Percentiles rank a stretch among this genome's conserved stretches.
Evolutionary conservation across 2,888 invertebrate genomes (phyloP).

Genomic region (Dasysyrphus tricinctus): DNA sequence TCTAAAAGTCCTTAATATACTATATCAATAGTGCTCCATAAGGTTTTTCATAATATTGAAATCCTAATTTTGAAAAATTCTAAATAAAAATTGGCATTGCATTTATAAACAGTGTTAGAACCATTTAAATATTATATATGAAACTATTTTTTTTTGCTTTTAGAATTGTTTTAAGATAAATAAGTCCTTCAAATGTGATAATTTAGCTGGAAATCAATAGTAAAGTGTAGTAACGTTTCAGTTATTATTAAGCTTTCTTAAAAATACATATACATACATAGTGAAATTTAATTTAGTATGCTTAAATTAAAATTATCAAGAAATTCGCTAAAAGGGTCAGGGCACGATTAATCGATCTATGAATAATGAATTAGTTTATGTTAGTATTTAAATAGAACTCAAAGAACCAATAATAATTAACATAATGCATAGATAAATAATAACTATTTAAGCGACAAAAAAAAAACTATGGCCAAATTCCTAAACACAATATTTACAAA

Average conservation of each 20-base stretch:
- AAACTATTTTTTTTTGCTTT: not conserved
- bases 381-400: too few relatives aligned
- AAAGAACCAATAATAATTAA: too few relatives aligned
- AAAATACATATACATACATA: too few relatives aligned
- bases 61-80: not conserved
- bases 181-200: slow-evolving; percentile 9
- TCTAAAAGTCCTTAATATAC: slow-evolving; percentile 48
- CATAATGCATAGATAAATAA: too few relatives aligned
- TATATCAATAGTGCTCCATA: slow-evolving; percentile 20
- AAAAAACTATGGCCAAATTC: too few relatives aligned
- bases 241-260: not conserved
- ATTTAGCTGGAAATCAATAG: slow-evolving; percentile 23
- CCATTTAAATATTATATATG: not conserved
- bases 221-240: not conserved
- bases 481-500: too few relatives aligned
- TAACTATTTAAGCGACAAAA: too few relatives aligned
- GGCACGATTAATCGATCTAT: too few relatives aligned
- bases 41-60: slow-evolving; percentile 8
- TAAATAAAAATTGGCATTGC: not conserved
- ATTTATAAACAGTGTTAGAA: not conserved
- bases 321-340: too few relatives aligned
- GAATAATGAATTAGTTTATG: too few relatives aligned
- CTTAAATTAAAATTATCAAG: not conserved
- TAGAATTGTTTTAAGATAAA: not conserved
- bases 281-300: not conserved